These are phyloP conservation scores for Sylvia atricapilla DNA, from an alignment of 2,113 vertebrate genomes.

Conservation along the genomic window DNA sequence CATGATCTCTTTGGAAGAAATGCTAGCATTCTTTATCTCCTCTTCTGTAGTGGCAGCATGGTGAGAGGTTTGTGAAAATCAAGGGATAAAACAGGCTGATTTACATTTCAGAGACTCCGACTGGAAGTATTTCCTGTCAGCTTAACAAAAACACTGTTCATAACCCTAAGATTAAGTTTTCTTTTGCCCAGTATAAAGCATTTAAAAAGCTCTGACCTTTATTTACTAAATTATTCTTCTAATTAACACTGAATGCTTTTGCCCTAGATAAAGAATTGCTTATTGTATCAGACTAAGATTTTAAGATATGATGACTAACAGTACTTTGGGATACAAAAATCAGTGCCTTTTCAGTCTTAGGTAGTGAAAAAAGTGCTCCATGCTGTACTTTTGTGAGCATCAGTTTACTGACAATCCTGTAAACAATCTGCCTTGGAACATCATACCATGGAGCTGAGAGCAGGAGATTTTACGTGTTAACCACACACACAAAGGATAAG, in stretches of 20 bases:
- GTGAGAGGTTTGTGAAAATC: constrained; percentile 44
- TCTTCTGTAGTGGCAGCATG: background rate
- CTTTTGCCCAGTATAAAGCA: background rate
- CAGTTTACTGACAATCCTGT: background rate
- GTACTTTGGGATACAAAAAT: background rate
- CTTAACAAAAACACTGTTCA: background rate
- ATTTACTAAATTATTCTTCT: constrained; percentile 24
- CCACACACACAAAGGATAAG: too few relatives aligned
- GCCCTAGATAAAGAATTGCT: background rate
- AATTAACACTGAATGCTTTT: constrained; percentile 8
- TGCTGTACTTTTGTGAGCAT: background rate
- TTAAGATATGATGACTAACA: background rate
- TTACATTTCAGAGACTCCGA: constrained; percentile 38
- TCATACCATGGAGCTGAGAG: background rate
- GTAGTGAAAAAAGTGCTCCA: background rate
- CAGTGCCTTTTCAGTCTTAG: background rate
- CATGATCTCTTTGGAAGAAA: background rate
- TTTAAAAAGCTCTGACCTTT: background rate
- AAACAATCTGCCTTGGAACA: background rate
- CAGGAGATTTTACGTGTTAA: background rate
- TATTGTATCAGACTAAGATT: background rate
- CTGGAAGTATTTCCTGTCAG: constrained; percentile 16
- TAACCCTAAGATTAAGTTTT: background rate
- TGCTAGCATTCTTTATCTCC: background rate
- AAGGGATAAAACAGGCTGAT: constrained; percentile 28